Evolutionary conservation across 1,140 invertebrate species (phyloP), one percentile per base, ranked within the genome.

Genomic region (Cylas formicarius): DNA sequence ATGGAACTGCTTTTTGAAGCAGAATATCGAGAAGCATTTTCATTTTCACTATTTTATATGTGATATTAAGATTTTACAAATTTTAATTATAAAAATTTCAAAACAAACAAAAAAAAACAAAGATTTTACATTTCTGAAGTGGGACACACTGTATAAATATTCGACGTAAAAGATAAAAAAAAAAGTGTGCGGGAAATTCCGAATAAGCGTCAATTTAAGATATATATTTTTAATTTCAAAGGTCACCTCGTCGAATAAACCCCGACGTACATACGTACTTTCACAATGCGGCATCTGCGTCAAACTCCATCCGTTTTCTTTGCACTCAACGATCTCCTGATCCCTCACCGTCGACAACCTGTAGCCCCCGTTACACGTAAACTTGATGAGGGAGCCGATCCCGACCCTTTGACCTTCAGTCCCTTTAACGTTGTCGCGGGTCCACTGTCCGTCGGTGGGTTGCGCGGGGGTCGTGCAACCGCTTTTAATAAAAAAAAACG

Each of bases 361-460:
- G 48, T 50, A 48, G 1, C 26, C 24, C 11, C 23, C 11, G 10
- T 48, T 29, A 22, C 54, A 56, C 2, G 10, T 18, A 32, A 46
- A 49, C 2, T 14, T 22, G 6, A 53, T 11, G 9, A 29, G 6
- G 2, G 36, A 43, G 13, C 28, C 43, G 0, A 27, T 4, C 6
- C 3, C 18, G 4, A 46, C 46, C 18, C 9, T 14, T 22, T 8
- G n/a, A 24, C 42, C 24, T 16, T 13, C 13, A 8, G 11, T 5
- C 4, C 16, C 36, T 17, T 18, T 4, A 20, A 3, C 23, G 2
- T 14, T 20, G 16, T 35, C 8, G 10, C 27, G 9, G 18, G 21
- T 31, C 55, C 55, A 57, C 31, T 44, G 21, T 3, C 55, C 55
- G 8, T 37, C 29, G n/a, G 21, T 36, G 1, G 55, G 55, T n/a